Base-by-base conservation (phyloP, 2,797 vertebrate species). In the Siniperca scherzeri region DNA sequence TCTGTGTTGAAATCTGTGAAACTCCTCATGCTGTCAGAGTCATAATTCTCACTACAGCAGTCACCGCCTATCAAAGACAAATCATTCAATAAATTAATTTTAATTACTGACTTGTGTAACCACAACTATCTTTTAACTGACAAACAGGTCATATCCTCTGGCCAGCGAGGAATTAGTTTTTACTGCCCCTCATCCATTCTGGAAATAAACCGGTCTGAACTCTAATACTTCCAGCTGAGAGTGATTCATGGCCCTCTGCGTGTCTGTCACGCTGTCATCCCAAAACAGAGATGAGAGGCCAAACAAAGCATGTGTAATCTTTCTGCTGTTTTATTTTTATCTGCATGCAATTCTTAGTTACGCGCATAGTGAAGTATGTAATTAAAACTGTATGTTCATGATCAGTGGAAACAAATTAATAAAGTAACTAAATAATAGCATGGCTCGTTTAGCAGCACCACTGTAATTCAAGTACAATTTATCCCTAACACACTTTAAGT, bases 161-260 rank as follows among this genome's bases (percentile, higher is more conserved):
- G 38, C 67, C 19, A 38, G 27, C 21, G 60, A 70, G 55, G 80
- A 69, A 67, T 71, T 11, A 36, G 36, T 21, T 10, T 79, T 79
- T 59, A 50, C 44, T 50, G 62, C 68, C 33, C 25, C n/a, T 61
- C 42, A 27, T 67, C 38, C 36, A 38, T 74, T 80, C 48, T 62
- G 70, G 56, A 79, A 82, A 81, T 60, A 61, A 80, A 80, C 42
- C 46, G 68, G 55, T 78, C 67, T 14, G 16, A 59, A 67, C 59
- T 62, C n/a, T 46, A 19, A 73, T 64, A 55, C 50, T 55, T 80
- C n/a, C 50, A 82, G 80, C 75, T 72, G 80, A 46, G 82, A 84
- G 86, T 84, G 86, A 91, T 86, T 88, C 79, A 82, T 2, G 38
- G 74, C 44, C 50, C 59, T 78, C 76, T 77, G 84, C 53, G 21